phyloP scores from a whole-genome alignment of 2,888 invertebrate species.

The Cerastis leucographa region DNA sequence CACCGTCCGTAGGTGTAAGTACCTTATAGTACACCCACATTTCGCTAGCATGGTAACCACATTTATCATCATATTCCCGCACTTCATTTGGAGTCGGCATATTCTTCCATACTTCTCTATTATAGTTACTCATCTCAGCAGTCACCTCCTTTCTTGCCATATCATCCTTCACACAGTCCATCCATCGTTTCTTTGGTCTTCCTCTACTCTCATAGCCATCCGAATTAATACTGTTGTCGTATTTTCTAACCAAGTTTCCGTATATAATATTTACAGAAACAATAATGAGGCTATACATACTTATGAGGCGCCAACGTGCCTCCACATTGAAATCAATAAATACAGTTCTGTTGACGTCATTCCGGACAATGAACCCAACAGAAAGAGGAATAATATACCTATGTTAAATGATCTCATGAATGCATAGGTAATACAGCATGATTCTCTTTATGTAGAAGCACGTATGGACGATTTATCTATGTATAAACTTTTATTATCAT shows the following conservation, averaged over 20 bases:
- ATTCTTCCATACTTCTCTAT: too few relatives aligned
- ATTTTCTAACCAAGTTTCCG: not conserved
- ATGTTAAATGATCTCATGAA: conserved; percentile 3
- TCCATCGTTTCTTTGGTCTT: not conserved
- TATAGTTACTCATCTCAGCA: too few relatives aligned
- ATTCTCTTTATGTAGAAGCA: not conserved
- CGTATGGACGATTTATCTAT: not conserved
- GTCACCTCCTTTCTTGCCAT: not conserved
- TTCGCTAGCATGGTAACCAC: not conserved
- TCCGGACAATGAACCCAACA: conserved; percentile 25
- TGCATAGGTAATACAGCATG: not conserved
- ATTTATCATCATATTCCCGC: too few relatives aligned
- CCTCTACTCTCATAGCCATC: not conserved
- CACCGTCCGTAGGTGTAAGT: not conserved
- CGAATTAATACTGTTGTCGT: not conserved
- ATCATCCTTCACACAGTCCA: not conserved
- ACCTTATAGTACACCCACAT: not conserved
- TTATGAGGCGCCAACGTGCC: not conserved
- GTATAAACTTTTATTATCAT: not conserved
- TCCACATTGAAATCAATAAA: conserved; percentile 31
- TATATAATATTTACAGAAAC: not conserved
- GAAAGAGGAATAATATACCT: not conserved
- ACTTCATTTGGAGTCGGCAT: too few relatives aligned
- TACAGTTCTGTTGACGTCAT: conserved; percentile 9
- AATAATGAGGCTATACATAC: not conserved